These are phyloP conservation scores for Saccostrea cuccullata DNA, from an alignment of 1,140 invertebrate species.

Conservation along the genomic window DNA sequence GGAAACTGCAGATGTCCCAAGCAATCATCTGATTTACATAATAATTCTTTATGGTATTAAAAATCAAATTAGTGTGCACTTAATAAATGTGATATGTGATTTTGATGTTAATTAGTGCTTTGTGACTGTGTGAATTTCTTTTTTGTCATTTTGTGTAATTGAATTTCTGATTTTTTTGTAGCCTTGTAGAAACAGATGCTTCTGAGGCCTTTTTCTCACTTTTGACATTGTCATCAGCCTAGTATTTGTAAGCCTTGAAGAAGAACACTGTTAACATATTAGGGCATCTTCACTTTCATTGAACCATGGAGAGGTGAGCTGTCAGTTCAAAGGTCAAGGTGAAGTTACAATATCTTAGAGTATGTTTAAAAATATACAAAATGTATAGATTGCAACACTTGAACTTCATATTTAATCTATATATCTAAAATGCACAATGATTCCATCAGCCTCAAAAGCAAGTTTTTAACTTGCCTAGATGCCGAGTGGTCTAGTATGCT, in stretches of 20 bases:
- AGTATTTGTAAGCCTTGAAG: neutral
- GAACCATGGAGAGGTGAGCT: constrained; percentile 11
- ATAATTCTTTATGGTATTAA: constrained; percentile 38
- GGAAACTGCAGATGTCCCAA: neutral
- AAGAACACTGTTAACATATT: neutral
- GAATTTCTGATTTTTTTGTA: constrained; percentile 21
- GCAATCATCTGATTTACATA: constrained; percentile 15
- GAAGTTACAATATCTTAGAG: neutral
- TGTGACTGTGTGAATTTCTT: neutral
- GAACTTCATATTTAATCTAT: too few relatives aligned
- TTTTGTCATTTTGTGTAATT: constrained; percentile 20
- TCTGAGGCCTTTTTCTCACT: neutral
- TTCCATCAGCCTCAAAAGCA: too few relatives aligned
- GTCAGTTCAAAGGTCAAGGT: neutral
- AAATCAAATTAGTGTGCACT: constrained; percentile 36
- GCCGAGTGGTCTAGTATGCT: too few relatives aligned
- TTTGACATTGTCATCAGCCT: neutral
- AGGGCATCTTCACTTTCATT: neutral
- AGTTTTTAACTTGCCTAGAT: too few relatives aligned
- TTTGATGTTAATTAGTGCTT: constrained; percentile 32
- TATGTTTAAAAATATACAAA: too few relatives aligned
- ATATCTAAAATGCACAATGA: too few relatives aligned
- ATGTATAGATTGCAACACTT: too few relatives aligned
- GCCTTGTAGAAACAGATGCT: neutral
- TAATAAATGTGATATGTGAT: constrained; percentile 32